phyloP scores from a whole-genome alignment of 2,888 invertebrate genomes.

The Liodrosophila aerea region DNA sequence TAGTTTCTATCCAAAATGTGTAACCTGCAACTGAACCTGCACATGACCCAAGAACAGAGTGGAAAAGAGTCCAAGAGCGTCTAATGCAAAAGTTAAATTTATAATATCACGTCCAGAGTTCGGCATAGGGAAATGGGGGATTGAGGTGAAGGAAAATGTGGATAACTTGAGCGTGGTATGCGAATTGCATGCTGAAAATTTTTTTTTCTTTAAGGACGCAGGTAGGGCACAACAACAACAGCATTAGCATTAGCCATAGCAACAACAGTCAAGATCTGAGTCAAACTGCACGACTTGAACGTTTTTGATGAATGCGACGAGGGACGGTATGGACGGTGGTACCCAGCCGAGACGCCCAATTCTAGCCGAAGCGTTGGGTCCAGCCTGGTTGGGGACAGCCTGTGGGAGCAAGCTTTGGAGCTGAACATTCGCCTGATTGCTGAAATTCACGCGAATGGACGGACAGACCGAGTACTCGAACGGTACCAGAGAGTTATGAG shows the following conservation, averaged over 20 bases:
- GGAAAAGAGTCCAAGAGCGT: conserved; percentile 2
- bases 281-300: conserved; percentile 66
- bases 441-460: conserved; percentile 64
- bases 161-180: conserved; percentile 49
- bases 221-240: conserved; percentile 56
- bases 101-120: conserved; percentile 54
- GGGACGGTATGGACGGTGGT: conserved; percentile 12
- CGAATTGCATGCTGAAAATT: conserved; percentile 45
- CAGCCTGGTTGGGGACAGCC: conserved; percentile 27
- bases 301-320: conserved; percentile 74
- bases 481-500: conserved; percentile 64
- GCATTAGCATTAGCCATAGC: no score
- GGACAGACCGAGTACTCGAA: conserved; percentile 11
- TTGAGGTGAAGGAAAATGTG: conserved; percentile 23
- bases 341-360: conserved; percentile 14
- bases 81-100: conserved; percentile 49
- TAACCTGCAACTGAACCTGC: conserved; percentile 26
- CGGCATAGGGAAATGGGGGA: conserved; percentile 23
- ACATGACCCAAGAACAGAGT: conserved; percentile 25
- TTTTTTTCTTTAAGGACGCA: conserved; percentile 36
- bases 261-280: conserved; percentile 38
- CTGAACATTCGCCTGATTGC: conserved; percentile 59
- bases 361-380: neutral
- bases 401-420: conserved; percentile 37
- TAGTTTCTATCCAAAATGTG: conserved; percentile 11